phyloP scores from a whole-genome alignment of 2,888 invertebrate genomes.

The Trachelus troglodyta region DNA sequence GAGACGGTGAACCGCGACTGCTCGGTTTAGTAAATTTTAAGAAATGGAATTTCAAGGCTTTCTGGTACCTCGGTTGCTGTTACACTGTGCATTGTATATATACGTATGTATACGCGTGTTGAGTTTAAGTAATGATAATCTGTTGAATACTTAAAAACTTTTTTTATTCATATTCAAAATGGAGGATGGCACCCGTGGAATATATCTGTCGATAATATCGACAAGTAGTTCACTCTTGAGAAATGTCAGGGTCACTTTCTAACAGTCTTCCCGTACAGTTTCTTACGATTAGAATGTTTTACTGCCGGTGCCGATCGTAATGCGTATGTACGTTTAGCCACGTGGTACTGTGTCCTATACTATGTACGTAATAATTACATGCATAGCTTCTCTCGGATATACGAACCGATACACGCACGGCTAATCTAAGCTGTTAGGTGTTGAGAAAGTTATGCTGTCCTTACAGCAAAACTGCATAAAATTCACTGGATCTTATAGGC shows the following conservation, averaged over 20 bases:
- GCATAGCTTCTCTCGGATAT: slow-evolving; percentile 19
- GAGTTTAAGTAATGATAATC: too few relatives aligned
- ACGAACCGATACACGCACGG: background rate
- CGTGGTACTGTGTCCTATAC: background rate
- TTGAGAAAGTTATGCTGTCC: slow-evolving; percentile 32
- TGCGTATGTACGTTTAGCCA: background rate
- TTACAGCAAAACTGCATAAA: slow-evolving; percentile 29
- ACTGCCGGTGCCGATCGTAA: background rate
- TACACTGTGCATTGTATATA: too few relatives aligned
- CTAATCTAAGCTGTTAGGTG: slow-evolving; percentile 32
- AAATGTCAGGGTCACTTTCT: background rate
- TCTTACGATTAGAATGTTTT: background rate
- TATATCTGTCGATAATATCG: background rate
- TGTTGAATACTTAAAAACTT: background rate
- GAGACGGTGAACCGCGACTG: background rate
- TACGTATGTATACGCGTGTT: too few relatives aligned
- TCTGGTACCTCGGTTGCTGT: background rate
- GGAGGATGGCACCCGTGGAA: background rate
- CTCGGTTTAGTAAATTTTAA: background rate
- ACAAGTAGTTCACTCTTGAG: background rate
- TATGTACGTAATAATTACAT: background rate
- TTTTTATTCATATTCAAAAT: background rate
- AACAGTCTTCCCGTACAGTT: background rate
- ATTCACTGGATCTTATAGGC: slow-evolving; percentile 15
- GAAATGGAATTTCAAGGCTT: background rate